Conservation (phyloP, 2,797 vertebrate genomes). For the Premnoplex brunnescens region DNA sequence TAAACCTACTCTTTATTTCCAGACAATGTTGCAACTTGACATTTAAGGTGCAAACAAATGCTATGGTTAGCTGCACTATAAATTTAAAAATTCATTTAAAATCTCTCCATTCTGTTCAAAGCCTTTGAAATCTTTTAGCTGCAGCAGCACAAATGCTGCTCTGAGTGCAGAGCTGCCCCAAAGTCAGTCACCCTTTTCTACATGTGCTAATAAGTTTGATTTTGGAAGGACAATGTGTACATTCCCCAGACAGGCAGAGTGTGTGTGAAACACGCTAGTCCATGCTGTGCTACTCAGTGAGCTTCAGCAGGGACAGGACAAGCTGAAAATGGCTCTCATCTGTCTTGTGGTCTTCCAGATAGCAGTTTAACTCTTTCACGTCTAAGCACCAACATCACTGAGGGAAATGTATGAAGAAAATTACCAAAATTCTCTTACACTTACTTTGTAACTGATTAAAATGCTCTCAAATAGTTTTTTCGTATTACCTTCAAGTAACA, state of each 20-base stretch:
- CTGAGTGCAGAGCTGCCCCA: constrained; percentile 67
- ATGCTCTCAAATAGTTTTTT: background rate
- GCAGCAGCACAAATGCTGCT: constrained; percentile 53
- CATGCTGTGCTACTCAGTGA: constrained; percentile 81
- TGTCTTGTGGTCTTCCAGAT: constrained; percentile 75
- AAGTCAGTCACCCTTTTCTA: constrained; percentile 83
- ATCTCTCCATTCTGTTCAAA: constrained; percentile 57
- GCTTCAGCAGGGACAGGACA: constrained; percentile 81
- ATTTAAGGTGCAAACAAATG: constrained; percentile 58
- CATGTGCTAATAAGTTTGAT: constrained; percentile 84
- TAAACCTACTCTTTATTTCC: constrained; percentile 38
- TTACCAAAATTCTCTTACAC: background rate
- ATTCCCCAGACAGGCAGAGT: constrained; percentile 81
- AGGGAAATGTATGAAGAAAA: background rate
- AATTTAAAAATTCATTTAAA: constrained; percentile 64
- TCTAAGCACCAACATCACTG: background rate
- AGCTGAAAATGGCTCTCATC: constrained; percentile 84
- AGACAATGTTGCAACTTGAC: constrained; percentile 41
- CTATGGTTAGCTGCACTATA: constrained; percentile 28
- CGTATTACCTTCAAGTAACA: background rate
- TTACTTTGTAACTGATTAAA: background rate
- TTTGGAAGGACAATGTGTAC: constrained; percentile 84
- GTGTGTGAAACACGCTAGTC: constrained; percentile 81
- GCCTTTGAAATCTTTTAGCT: constrained; percentile 64
- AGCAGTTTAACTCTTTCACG: constrained; percentile 76